These are phyloP conservation scores for Sinocyclocheilus maitianheensis DNA, from an alignment of 2,113 vertebrate genomes.

Conservation along the genomic window DNA sequence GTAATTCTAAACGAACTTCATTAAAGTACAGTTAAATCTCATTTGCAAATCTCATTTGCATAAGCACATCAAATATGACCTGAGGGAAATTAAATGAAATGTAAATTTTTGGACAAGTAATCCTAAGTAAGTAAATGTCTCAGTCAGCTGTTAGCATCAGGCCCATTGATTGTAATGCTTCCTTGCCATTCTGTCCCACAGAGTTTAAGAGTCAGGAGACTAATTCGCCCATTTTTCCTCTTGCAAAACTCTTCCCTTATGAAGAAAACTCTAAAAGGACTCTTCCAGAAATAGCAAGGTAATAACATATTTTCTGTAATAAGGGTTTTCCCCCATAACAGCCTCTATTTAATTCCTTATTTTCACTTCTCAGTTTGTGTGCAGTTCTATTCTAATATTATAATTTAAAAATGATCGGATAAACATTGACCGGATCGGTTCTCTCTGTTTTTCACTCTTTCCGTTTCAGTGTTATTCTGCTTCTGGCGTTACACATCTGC, in stretches of 20 bases:
- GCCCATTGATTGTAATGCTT: neutral
- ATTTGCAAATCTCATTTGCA: neutral
- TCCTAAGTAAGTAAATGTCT: neutral
- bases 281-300: slow-evolving; percentile 93
- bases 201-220: slow-evolving; percentile 83
- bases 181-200: slow-evolving; percentile 57
- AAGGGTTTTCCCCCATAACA: neutral
- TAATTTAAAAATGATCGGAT: neutral
- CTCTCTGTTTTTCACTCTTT: neutral
- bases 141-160: neutral
- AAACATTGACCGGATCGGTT: neutral
- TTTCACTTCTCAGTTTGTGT: neutral
- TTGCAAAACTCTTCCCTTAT: slow-evolving; percentile 97
- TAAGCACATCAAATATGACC: neutral
- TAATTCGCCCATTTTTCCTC: slow-evolving; percentile 92
- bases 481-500: slow-evolving; percentile 87
- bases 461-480: slow-evolving; percentile 82
- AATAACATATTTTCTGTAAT: neutral
- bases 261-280: slow-evolving; percentile 97
- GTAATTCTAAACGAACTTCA: no score
- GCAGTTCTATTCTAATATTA: neutral
- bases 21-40: no score
- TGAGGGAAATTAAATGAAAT: neutral
- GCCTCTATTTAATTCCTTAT: neutral
- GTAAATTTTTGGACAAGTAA: neutral